Evolutionary conservation across 2,797 vertebrate genomes (phyloP).

Genomic region (Alectoris magna): DNA sequence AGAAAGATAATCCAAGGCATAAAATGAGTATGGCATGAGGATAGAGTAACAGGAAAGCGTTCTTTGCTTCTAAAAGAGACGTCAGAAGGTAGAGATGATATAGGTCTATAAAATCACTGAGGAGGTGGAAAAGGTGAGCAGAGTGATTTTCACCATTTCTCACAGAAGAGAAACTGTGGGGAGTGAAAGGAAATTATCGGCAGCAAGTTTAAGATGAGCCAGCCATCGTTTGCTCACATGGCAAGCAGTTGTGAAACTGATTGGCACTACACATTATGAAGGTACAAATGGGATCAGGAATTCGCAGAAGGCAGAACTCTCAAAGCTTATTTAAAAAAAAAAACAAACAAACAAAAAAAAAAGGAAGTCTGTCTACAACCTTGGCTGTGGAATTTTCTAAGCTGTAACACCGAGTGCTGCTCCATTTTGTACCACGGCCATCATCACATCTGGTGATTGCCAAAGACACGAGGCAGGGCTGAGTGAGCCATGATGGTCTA

Average conservation of each 20-base stretch:
- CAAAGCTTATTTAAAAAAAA: background rate
- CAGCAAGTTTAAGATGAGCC: background rate
- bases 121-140: background rate
- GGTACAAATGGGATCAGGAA: background rate
- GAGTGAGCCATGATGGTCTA: background rate
- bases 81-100: background rate
- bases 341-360: too few relatives aligned
- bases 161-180: background rate
- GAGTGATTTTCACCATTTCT: background rate
- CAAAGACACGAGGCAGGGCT: background rate
- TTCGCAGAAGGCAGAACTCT: background rate
- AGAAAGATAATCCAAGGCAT: background rate
- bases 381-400: background rate
- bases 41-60: background rate
- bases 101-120: background rate
- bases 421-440: background rate
- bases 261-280: background rate
- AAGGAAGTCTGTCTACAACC: fast-evolving
- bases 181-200: background rate
- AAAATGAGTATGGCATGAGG: background rate
- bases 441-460: background rate
- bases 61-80: constrained; percentile 10
- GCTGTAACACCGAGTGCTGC: background rate
- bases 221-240: background rate
- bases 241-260: background rate